Percentiles rank a stretch among this genome's conserved stretches.
Conservation (phyloP, 2,113 vertebrate species). For the Pandion haliaetus region DNA sequence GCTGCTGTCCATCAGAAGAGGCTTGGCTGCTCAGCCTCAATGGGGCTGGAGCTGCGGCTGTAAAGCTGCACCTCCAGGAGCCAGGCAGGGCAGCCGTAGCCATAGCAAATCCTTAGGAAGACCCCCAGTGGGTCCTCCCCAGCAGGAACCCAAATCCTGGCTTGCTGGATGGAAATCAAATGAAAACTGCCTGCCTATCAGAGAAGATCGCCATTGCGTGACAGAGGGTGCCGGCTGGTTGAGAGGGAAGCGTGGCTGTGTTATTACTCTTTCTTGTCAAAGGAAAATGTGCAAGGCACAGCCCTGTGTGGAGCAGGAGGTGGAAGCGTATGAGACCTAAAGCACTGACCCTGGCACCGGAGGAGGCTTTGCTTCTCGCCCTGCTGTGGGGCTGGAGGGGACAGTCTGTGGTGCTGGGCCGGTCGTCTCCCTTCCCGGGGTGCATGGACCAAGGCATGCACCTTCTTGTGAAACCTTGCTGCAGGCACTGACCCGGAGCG, state of each 20-base stretch:
- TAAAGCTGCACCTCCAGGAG: not conserved
- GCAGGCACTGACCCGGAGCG: not conserved
- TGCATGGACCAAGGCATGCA: not conserved
- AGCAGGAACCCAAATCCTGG: not conserved
- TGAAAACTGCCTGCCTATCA: not conserved
- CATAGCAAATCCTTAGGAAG: not conserved
- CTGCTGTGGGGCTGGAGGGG: not conserved
- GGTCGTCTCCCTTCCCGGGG: not conserved
- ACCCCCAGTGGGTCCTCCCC: not conserved
- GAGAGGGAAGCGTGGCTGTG: not conserved
- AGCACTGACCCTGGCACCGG: fast-evolving
- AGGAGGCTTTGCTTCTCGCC: not conserved
- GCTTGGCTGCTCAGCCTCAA: not conserved
- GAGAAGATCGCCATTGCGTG: not conserved
- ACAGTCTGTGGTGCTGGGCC: not conserved
- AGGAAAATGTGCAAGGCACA: not conserved
- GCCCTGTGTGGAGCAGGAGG: not conserved
- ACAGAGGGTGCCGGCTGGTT: not conserved
- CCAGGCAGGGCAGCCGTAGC: not conserved
- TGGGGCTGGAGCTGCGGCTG: not conserved
- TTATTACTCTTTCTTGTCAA: not conserved
- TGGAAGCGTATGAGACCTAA: not conserved
- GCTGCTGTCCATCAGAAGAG: not conserved
- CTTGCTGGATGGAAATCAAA: not conserved
- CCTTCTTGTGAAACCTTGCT: not conserved